Conservation (phyloP, 2,888 invertebrate genomes). For the Serripes groenlandicus region DNA sequence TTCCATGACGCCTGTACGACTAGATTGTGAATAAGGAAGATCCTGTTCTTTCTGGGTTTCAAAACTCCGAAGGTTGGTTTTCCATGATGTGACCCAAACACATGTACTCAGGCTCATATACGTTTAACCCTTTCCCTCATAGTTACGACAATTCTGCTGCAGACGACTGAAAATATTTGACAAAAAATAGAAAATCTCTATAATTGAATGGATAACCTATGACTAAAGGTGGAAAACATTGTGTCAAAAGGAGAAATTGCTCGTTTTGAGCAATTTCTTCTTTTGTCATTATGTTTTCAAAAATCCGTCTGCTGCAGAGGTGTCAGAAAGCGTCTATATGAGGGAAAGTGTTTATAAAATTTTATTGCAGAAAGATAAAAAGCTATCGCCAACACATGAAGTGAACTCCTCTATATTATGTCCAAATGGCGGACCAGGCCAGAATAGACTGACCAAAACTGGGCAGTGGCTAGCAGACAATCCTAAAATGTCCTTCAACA, state of each 20-base stretch:
- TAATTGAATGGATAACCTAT: no score
- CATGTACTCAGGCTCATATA: no score
- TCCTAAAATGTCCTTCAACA: not conserved
- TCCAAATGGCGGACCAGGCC: not conserved
- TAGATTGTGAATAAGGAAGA: no score
- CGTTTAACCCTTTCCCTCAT: no score
- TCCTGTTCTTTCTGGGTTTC: no score
- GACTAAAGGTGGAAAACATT: not conserved
- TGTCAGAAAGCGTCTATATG: not conserved
- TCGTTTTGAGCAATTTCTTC: not conserved
- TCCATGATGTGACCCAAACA: no score
- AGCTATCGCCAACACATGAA: not conserved
- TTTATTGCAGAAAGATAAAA: constrained; percentile 23
- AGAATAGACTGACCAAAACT: not conserved
- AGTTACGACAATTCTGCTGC: no score
- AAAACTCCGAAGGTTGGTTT: no score
- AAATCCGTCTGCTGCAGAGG: not conserved
- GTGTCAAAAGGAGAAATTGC: not conserved
- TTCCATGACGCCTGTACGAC: no score
- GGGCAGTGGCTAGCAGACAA: not conserved
- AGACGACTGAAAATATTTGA: no score
- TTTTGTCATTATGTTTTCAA: not conserved
- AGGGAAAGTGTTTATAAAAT: not conserved
- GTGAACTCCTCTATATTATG: not conserved
- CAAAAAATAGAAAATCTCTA: no score